These are phyloP conservation scores for Ctenodactylus gundi DNA, from an alignment of 2,113 vertebrate genomes.

Conservation along the genomic window DNA sequence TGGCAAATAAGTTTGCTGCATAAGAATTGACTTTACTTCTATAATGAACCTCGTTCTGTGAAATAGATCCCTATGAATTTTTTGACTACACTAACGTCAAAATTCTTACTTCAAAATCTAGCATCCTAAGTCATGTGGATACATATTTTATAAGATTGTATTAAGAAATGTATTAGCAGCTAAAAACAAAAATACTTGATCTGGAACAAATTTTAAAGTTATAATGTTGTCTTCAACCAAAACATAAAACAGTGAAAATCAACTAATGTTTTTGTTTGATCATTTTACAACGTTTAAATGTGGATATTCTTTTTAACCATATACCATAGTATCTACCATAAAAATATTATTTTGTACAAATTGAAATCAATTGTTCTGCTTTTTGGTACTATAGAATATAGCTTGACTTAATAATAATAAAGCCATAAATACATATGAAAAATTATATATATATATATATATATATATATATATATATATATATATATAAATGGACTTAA, in stretches of 20 bases:
- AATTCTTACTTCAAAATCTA: neutral
- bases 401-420: neutral
- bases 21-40: neutral
- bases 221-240: neutral
- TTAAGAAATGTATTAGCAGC: neutral
- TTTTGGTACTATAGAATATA: neutral
- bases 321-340: neutral
- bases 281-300: neutral
- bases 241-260: neutral
- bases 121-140: neutral
- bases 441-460: neutral
- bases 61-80: neutral
- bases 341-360: neutral
- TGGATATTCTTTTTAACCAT: neutral
- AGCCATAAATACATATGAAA: neutral
- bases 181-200: neutral
- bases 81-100: neutral
- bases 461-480: neutral
- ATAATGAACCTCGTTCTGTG: neutral
- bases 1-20: neutral
- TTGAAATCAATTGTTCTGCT: neutral
- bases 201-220: neutral
- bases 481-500: neutral
- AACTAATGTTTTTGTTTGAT: neutral
- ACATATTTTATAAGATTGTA: neutral